phyloP scores from a whole-genome alignment of 2,113 vertebrate species.

The Tiliqua scincoides region DNA sequence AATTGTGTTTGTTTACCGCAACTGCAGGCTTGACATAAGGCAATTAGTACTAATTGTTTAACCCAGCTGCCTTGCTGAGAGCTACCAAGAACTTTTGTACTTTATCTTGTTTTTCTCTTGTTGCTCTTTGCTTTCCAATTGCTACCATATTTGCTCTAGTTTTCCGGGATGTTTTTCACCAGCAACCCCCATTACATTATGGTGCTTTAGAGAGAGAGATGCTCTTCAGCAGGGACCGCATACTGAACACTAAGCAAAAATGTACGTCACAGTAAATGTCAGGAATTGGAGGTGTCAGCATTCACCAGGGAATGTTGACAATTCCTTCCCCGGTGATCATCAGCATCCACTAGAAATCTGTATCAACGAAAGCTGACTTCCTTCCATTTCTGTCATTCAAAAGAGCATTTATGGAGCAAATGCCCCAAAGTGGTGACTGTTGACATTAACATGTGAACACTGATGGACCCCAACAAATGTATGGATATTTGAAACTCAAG shows the following conservation, averaged over 20 bases:
- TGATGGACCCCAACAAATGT: not conserved
- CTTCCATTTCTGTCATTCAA: not conserved
- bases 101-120: slow-evolving; percentile 80
- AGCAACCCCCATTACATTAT: slow-evolving; percentile 57
- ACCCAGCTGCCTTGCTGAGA: slow-evolving; percentile 87
- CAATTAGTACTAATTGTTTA: slow-evolving; percentile 91
- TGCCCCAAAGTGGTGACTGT: too few relatives aligned
- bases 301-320: not conserved
- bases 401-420: not conserved
- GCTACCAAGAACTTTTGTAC: slow-evolving; percentile 84
- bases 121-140: slow-evolving; percentile 76
- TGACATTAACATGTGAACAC: not conserved
- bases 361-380: not conserved
- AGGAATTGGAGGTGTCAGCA: not conserved
- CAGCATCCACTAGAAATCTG: not conserved
- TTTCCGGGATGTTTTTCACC: slow-evolving; percentile 54
- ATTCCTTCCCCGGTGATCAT: not conserved
- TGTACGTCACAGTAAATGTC: not conserved
- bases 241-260: slow-evolving; percentile 47
- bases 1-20: slow-evolving; percentile 89
- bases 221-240: slow-evolving; percentile 25
- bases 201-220: slow-evolving; percentile 29
- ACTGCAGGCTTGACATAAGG: slow-evolving; percentile 86
- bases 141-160: slow-evolving; percentile 75
- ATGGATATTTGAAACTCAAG: not conserved